These are phyloP conservation scores for Synergus gifuensis DNA, from an alignment of 2,888 invertebrate species.

Conservation along the genomic window DNA sequence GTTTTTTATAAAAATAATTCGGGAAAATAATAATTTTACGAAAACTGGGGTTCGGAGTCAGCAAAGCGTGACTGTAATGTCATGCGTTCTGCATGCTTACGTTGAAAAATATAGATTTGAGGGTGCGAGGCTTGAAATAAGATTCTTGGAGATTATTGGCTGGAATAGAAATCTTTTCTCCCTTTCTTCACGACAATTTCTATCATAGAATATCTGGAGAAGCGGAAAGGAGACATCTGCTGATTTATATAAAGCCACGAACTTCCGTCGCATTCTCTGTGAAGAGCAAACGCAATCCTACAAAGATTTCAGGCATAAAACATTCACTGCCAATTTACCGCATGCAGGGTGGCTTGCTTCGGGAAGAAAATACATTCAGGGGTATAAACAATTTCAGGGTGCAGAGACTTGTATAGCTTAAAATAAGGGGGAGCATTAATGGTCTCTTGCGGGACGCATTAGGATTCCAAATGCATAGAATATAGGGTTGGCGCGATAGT, in stretches of 20 bases:
- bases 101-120: constrained; percentile 15
- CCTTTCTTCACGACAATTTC: constrained; percentile 6
- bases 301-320: constrained; percentile 56
- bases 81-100: no score
- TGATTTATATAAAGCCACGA: constrained; percentile 32
- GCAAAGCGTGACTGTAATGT: no score
- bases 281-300: constrained; percentile 34
- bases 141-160: constrained; percentile 38
- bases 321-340: constrained; percentile 64
- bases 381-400: constrained; percentile 47
- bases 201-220: constrained; percentile 26
- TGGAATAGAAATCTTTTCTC: constrained; percentile 29
- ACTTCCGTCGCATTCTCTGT: constrained; percentile 10
- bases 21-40: no score
- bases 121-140: constrained; percentile 36
- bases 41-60: no score
- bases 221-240: constrained; percentile 28
- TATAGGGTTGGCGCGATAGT: constrained; percentile 41
- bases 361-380: constrained; percentile 61
- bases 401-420: constrained; percentile 22
- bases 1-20: no score
- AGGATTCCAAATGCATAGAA: constrained; percentile 44
- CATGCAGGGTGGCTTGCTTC: constrained; percentile 56
- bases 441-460: constrained; percentile 42
- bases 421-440: constrained; percentile 43